A percentile compares a stretch with the other conserved stretches of the same genome.
Conservation (phyloP, 2,113 vertebrate genomes). For the Chamaetylas fuelleborni region DNA sequence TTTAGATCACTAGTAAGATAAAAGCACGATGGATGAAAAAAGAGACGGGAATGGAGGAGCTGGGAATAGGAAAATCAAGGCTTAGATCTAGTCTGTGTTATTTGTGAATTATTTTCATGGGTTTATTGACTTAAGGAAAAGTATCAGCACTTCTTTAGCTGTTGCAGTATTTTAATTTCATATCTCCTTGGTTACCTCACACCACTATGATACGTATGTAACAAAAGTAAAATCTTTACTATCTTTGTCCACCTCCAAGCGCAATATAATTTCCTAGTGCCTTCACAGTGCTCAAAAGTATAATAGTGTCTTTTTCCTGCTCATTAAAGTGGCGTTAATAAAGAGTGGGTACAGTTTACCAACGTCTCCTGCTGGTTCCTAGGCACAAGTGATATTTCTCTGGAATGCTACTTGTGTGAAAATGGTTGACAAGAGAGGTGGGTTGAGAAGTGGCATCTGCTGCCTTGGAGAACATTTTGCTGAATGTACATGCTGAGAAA, state of each 20-base stretch:
- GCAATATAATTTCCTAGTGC: neutral
- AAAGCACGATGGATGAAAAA: neutral
- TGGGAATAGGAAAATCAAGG: neutral
- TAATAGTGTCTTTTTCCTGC: neutral
- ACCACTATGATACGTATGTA: neutral
- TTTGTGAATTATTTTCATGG: neutral
- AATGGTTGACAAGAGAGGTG: neutral
- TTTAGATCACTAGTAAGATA: neutral
- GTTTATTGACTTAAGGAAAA: neutral
- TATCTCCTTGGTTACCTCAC: neutral
- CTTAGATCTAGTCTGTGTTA: neutral
- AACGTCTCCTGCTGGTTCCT: neutral
- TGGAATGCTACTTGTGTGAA: neutral
- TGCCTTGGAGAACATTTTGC: neutral
- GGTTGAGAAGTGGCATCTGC: neutral
- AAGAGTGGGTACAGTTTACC: neutral
- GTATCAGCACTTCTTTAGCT: neutral
- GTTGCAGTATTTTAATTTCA: neutral
- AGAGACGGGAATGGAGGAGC: neutral
- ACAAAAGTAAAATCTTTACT: constrained; percentile 14
- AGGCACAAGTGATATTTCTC: neutral
- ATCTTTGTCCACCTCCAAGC: neutral
- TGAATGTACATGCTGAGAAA: neutral
- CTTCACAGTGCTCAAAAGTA: neutral
- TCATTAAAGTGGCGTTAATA: neutral